Evolutionary conservation across 2,113 vertebrate genomes (phyloP).

Genomic region (Salvelinus namaycush): DNA sequence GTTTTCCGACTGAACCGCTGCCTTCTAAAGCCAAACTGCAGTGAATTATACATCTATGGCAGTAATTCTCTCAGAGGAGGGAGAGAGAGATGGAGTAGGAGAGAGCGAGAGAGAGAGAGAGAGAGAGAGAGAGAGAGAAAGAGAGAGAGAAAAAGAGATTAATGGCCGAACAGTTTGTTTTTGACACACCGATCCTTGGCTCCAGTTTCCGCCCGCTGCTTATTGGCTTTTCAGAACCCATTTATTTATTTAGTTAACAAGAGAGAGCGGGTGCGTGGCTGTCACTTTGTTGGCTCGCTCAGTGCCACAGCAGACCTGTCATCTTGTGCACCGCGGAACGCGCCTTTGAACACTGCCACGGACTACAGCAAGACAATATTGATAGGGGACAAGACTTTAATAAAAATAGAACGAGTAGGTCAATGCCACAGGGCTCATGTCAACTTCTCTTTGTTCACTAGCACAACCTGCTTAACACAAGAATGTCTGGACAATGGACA

Average conservation of each 20-base stretch:
- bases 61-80: conserved; percentile 75
- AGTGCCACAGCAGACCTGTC: conserved; percentile 65
- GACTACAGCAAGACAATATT: conserved; percentile 62
- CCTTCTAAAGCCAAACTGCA: conserved; percentile 74
- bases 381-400: conserved; percentile 65
- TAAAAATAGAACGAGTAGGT: conserved; percentile 40
- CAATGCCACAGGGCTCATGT: conserved; percentile 41
- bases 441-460: conserved; percentile 6
- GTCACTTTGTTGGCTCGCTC: conserved; percentile 70
- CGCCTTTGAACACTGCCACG: conserved; percentile 62
- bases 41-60: conserved; percentile 82
- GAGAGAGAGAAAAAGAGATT: conserved; percentile 49
- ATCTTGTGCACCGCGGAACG: conserved; percentile 59
- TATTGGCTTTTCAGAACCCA: conserved; percentile 76
- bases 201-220: conserved; percentile 65
- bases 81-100: conserved; percentile 24
- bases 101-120: conserved; percentile 32
- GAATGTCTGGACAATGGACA: background rate
- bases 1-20: conserved; percentile 75
- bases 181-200: conserved; percentile 76
- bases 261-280: conserved; percentile 62
- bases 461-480: conserved; percentile 7
- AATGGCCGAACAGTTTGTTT: conserved; percentile 74
- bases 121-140: conserved; percentile 29
- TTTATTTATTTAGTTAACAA: conserved; percentile 78